Evolutionary conservation across 2,797 vertebrate genomes (phyloP).

Genomic region (Neomorphus geoffroyi): DNA sequence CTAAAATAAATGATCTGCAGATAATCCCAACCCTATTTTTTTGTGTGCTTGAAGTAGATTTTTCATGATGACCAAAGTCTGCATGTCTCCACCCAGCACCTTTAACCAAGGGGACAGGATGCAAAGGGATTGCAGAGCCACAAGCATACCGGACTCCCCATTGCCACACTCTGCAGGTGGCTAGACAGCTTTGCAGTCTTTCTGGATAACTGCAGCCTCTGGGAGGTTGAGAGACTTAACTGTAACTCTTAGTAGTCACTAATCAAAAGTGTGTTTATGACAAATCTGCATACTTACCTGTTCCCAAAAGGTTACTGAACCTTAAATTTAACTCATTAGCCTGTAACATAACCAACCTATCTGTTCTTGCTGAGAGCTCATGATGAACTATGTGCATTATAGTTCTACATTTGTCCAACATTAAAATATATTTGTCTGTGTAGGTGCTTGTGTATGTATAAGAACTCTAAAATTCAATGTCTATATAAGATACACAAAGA

Average conservation of each 20-base stretch:
- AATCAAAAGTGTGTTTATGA: background rate
- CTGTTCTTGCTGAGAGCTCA: background rate
- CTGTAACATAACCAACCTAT: background rate
- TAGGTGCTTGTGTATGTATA: no score
- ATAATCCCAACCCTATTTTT: background rate
- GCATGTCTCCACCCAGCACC: background rate
- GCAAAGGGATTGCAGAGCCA: background rate
- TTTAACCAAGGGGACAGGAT: background rate
- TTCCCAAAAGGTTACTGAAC: background rate
- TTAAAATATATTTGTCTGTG: background rate
- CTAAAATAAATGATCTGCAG: background rate
- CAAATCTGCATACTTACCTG: background rate
- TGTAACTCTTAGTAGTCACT: background rate
- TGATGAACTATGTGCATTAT: background rate
- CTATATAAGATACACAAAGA: background rate
- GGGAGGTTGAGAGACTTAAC: background rate
- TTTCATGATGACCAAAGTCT: background rate
- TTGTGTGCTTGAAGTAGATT: background rate
- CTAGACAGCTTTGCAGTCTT: background rate
- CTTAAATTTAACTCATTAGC: background rate
- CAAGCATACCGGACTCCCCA: background rate
- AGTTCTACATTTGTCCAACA: background rate
- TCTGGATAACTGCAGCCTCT: background rate
- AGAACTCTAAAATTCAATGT: background rate
- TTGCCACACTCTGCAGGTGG: background rate